Percentiles rank a stretch among this genome's conserved stretches.
Evolutionary conservation across 35 echinoderm and acorn worm species (phyloP).

Genomic region (Lytechinus pictus): DNA sequence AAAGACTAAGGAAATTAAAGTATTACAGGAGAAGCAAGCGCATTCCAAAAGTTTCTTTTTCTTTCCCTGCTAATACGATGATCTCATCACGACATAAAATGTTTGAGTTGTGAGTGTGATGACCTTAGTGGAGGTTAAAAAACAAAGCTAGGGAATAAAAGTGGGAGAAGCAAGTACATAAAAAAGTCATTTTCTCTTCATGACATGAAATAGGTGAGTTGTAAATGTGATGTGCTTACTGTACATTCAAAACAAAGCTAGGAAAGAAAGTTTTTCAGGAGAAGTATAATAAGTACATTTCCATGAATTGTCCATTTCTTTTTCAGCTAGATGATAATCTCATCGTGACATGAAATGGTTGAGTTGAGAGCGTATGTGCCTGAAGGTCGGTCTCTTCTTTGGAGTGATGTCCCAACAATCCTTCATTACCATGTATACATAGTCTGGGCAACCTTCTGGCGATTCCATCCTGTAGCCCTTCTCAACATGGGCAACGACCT

Average conservation of each 20-base stretch:
- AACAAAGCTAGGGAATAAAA: too few species aligned
- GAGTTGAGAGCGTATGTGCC: conserved; percentile 49
- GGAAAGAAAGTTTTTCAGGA: too few species aligned
- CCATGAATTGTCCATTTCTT: neutral
- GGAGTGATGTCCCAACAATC: conserved; percentile 73
- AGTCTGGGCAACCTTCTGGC: conserved; percentile 80
- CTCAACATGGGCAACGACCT: conserved; percentile 72
- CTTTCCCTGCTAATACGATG: too few species aligned
- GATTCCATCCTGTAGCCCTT: conserved; percentile 85
- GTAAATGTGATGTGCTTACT: neutral
- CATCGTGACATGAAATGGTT: conserved; percentile 38
- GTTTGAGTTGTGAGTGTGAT: too few species aligned
- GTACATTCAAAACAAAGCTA: neutral
- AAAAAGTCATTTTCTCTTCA: too few species aligned
- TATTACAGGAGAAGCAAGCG: too few species aligned
- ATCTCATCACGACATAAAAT: too few species aligned
- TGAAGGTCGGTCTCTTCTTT: conserved; percentile 61
- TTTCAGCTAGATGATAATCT: neutral
- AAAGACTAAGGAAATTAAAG: too few species aligned
- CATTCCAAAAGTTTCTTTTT: too few species aligned
- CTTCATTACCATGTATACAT: conserved; percentile 75
- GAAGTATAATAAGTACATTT: neutral
- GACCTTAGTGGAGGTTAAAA: too few species aligned
- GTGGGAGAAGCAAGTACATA: too few species aligned
- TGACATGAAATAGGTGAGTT: too few species aligned